Evolutionary conservation across 2,797 vertebrate genomes (phyloP).

Genomic region (Myoxocephalus aenaeus): DNA sequence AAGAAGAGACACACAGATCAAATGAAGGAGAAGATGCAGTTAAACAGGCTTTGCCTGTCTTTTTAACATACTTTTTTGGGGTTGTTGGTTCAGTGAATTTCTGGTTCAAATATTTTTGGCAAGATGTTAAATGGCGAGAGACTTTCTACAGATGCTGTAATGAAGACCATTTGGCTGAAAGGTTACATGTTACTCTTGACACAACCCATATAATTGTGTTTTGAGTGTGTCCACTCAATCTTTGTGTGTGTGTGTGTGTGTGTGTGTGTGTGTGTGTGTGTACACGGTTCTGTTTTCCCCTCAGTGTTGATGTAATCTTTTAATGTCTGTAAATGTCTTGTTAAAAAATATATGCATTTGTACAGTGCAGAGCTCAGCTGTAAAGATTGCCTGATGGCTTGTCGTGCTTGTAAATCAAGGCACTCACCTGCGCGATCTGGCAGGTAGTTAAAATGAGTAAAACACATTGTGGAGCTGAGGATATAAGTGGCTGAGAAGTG

Average conservation of each 20-base stretch:
- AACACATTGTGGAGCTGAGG: not conserved
- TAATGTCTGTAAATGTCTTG: slow-evolving; percentile 32
- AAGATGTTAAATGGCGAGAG: not conserved
- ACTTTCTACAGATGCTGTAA: not conserved
- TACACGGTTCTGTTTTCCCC: not conserved
- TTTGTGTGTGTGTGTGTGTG: not conserved
- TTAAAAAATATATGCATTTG: slow-evolving; percentile 3
- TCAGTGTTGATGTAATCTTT: slow-evolving; percentile 17
- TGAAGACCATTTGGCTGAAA: not conserved
- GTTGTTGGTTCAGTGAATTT: not conserved
- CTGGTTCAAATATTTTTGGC: not conserved
- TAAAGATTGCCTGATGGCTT: not conserved
- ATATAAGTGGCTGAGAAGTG: not conserved
- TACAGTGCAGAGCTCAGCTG: not conserved
- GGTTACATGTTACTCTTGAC: not conserved
- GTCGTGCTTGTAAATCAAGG: not conserved
- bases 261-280: not conserved
- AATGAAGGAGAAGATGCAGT: not conserved
- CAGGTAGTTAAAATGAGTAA: no score
- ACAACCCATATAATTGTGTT: not conserved
- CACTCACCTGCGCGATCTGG: no score
- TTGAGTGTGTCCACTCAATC: not conserved
- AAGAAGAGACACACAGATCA: not conserved
- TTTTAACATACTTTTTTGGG: not conserved
- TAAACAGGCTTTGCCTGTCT: not conserved